Evolutionary conservation across 1,140 invertebrate genomes (phyloP), one percentile per base, ranked within the genome.

Genomic region (Metaphire vulgaris): DNA sequence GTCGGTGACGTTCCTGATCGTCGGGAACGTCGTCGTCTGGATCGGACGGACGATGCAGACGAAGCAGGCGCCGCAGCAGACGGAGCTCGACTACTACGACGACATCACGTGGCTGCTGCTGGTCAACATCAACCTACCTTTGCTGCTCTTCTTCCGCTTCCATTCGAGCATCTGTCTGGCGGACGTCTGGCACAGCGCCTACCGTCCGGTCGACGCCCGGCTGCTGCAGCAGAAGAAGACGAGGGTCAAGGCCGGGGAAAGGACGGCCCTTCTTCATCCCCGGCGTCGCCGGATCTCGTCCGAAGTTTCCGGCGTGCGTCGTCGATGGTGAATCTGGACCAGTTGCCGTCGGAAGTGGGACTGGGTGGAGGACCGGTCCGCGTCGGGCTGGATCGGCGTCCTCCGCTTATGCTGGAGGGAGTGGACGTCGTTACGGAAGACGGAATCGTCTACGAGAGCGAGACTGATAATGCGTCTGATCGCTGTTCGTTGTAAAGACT

Each of bases 61-160:
- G 30, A 77, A 77, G n/a, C 32, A 73, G 26, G 26, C 56, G 21
- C 29, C 74, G 0, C 34, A 69, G 28, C 30, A 74, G n/a, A 56
- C 32, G 2, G 34, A 74, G 6, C 12, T 31, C 1, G 64, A 69
- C 2, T 69, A 76, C 72, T 77, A 65, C 76, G 72, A 67, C n/a
- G 66, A 67, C 65, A n/a, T 74, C 2, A 41, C 72, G 15, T 77
- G 76, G 76, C 33, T 72, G 2, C 64, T 77, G n/a, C 56, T 77
- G 21, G 30, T 77, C 72, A 77, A 77, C 56, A 31, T 77, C 56
- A 77, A 41, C 21, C 64, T 77, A 6, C 76, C 76, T 21, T 67
- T 77, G 29, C 67, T 74, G 21, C 76, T 77, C 64, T 77, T 77
- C 76, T 77, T 77, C 72, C 66, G 32, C n/a, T 77, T 76, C 76